A percentile compares a stretch with the other conserved stretches of the same genome.
Evolutionary conservation across 2,113 vertebrate species (phyloP).

Genomic region (Ailuropoda melanoleuca): DNA sequence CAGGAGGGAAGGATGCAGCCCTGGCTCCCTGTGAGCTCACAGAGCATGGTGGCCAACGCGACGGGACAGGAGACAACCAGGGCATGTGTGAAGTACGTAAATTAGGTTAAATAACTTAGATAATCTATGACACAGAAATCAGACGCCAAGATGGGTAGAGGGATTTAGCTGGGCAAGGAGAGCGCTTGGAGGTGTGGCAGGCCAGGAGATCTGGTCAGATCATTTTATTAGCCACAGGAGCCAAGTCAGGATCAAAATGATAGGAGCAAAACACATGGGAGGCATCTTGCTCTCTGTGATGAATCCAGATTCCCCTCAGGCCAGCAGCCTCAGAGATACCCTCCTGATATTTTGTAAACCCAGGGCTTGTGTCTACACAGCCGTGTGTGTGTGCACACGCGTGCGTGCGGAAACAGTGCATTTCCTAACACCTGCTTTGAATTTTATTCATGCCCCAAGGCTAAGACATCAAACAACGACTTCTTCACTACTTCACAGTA

Average conservation of each 20-base stretch:
- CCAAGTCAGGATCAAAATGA: neutral
- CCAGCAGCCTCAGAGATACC: neutral
- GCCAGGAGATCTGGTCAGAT: neutral
- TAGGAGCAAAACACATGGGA: neutral
- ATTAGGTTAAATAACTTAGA: neutral
- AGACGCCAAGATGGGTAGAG: neutral
- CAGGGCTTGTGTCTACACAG: too few relatives aligned
- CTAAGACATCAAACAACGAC: constrained; percentile 43
- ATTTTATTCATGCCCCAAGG: constrained; percentile 20
- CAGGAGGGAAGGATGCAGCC: neutral
- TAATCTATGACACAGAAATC: neutral
- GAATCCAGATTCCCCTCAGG: neutral
- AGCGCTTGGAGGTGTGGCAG: neutral
- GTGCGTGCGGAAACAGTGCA: too few relatives aligned
- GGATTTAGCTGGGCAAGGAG: neutral
- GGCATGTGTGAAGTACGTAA: neutral
- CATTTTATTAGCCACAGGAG: neutral
- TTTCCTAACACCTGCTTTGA: constrained; percentile 54
- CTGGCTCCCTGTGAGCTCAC: neutral
- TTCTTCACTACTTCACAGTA: constrained; percentile 2
- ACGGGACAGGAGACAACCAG: neutral
- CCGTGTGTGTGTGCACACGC: too few relatives aligned
- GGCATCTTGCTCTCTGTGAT: neutral
- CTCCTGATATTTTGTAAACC: neutral
- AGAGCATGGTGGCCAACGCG: neutral